Base-by-base conservation (phyloP, 2,797 vertebrate species). In the Lepus oiostolus region DNA sequence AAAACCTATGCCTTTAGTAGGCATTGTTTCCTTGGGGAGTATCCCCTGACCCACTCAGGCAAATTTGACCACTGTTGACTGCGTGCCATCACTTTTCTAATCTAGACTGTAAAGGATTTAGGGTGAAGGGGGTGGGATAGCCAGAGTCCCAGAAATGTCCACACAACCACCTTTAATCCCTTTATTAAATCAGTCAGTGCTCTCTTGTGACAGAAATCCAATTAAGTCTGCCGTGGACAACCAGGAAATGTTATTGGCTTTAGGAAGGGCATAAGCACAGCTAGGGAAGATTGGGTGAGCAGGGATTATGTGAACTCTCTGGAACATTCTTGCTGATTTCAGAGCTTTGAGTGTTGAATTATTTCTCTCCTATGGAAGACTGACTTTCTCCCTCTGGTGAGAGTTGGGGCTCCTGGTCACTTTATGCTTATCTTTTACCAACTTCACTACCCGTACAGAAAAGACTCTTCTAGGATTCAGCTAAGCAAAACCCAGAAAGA, bases 151-250 rank as follows among this genome's bases (percentile, higher is more conserved):
- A 80, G 60, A 95, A 81, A 85, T 50, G 52, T 35, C 28, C 19
- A 60, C 9, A 54, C 4, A 4, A 47, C 28, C 5, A 35, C 26
- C 30, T 65, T 19, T 92, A 58, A 76, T 88, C 75, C 65, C 19
- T 30, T 58, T 72, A 38, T 38, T 70, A 87, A 52, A 35, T 91
- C 63, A 89, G 35, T 84, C 63, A 79, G 70, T 63, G 79, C 71
- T 95, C 54, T 35, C 65, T 67, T 91, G 68, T 10, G 77, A 90
- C 77, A 91, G 75, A 93, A 96, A 95, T 86, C 70, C 91, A 91
- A 83, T 77, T 63, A 94, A 77, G 24, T 88, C 38, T 88, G 77
- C 32, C 54, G 19, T 38, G 76, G 42, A 93, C 84, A 58, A 60
- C 81, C 81, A 94, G 21, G 65, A 81, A 94, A 88, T 38, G 62